A percentile compares a stretch with the other conserved stretches of the same genome.
Evolutionary conservation across 1,140 invertebrate genomes (phyloP).

Genomic region (Leptinotarsa undecemlineata): DNA sequence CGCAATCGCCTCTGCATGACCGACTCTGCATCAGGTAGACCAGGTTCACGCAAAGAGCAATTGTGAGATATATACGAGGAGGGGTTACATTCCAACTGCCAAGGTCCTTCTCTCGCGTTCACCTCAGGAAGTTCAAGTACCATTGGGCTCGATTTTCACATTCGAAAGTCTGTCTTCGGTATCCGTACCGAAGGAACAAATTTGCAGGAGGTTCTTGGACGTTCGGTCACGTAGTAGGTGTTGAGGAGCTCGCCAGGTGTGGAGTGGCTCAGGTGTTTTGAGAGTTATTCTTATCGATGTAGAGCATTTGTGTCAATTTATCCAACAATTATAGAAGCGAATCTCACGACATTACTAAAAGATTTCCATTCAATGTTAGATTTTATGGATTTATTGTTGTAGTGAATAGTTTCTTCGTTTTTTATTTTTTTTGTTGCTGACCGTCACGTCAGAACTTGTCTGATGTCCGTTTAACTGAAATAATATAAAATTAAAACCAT

Average conservation of each 20-base stretch:
- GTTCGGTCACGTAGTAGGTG: background rate
- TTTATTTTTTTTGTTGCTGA: too few species aligned
- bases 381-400: too few species aligned
- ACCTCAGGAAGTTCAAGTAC: background rate
- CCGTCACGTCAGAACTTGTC: too few species aligned
- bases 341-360: too few species aligned
- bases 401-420: too few species aligned
- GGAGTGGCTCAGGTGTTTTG: background rate
- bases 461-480: too few species aligned
- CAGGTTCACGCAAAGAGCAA: background rate
- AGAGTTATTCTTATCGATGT: too few species aligned
- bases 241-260: background rate
- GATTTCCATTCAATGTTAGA: too few species aligned
- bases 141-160: background rate
- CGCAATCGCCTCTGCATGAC: background rate
- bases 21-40: background rate
- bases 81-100: slow-evolving; percentile 7
- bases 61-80: slow-evolving; percentile 10
- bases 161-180: background rate
- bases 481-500: too few species aligned
- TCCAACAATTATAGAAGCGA: too few species aligned
- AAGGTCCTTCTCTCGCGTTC: slow-evolving; percentile 9
- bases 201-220: background rate
- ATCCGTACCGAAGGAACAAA: slow-evolving; percentile 1
- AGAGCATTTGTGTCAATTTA: too few species aligned